A percentile compares a stretch with the other conserved stretches of the same genome.
phyloP scores from a whole-genome alignment of 2,113 vertebrate species.

The Meles meles region DNA sequence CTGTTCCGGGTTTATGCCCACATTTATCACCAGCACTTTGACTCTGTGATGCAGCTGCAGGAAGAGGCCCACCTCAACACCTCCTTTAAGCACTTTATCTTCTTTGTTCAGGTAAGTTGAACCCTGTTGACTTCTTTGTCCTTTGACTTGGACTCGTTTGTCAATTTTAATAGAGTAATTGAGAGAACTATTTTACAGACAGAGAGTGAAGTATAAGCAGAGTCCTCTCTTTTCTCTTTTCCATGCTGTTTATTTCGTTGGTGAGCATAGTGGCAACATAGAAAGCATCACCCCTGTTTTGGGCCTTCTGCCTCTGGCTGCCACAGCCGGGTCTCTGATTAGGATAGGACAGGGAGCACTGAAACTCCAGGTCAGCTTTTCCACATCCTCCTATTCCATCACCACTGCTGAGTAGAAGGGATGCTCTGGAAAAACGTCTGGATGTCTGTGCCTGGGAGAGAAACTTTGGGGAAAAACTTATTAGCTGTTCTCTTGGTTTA shows the following conservation, averaged over 20 bases:
- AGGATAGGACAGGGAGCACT: not conserved
- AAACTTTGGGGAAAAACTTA: slow-evolving; percentile 30
- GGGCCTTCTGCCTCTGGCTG: not conserved
- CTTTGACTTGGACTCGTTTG: not conserved
- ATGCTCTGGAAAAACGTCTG: not conserved
- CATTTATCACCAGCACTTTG: slow-evolving; percentile 98
- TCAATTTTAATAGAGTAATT: not conserved
- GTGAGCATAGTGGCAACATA: not conserved
- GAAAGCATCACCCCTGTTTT: not conserved
- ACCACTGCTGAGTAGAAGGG: not conserved
- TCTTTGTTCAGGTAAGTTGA: slow-evolving; percentile 93
- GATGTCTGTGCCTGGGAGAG: not conserved
- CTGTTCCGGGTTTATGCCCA: slow-evolving; percentile 96
- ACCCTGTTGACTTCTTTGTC: not conserved
- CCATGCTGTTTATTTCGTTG: not conserved
- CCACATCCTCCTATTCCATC: not conserved
- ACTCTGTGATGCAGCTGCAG: slow-evolving; percentile 96
- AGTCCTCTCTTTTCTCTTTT: not conserved
- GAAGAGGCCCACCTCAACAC: slow-evolving; percentile 98
- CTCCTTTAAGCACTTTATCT: slow-evolving; percentile 99
- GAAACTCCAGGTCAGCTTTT: not conserved
- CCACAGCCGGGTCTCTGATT: not conserved
- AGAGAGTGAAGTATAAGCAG: not conserved
- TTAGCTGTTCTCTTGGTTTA: slow-evolving; percentile 1
- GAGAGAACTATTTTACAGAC: not conserved